Evolutionary conservation across 2,888 invertebrate genomes (phyloP), one percentile per base, ranked within the genome.

Genomic region (Deilephila elpenor): DNA sequence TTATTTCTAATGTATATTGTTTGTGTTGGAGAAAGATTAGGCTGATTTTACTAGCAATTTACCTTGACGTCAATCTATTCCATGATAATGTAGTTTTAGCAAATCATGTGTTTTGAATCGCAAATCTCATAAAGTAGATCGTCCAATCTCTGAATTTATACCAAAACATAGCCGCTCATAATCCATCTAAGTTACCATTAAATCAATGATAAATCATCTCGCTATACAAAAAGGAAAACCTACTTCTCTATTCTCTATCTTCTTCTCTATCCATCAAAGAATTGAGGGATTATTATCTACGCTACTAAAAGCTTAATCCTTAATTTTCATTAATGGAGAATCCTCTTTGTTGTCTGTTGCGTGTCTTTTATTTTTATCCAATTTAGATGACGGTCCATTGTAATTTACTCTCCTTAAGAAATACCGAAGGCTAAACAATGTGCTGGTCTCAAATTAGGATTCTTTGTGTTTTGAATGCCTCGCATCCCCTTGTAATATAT

Each of bases 331-430:
- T 67, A 44, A 67, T 25, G 20, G 51, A 51, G 67, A 67, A 67
- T 20, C 67, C 25, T 67, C 67, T 67, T 67, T 67, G 67, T 67
- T 67, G 67, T 67, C 67, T 67, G 67, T 51, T 25, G 67, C 67
- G 11, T 44, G 25, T 67, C 67, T 67, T 67, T 67, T 67, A 67
- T 67, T 67, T 67, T 67, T 17, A 51, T 67, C 29, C 51, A 67
- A 67, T 67, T 67, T 67, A 67, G 51, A 67, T 51, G 67, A 25
- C 44, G 67, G 67, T 17, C 67, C 51, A 67, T 67, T 67, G 67
- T 67, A 51, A 44, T 51, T 67, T 67, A 67, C 67, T 51, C 20
- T 25, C 25, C 44, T 67, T 67, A 67, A 25, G 67, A 67, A 67
- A 67, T 67, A 67, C 67, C 25, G 25, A 67, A 67, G 51, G 25